phyloP scores from a whole-genome alignment of 2,888 invertebrate species.

The Aspidiotus rigidus region DNA sequence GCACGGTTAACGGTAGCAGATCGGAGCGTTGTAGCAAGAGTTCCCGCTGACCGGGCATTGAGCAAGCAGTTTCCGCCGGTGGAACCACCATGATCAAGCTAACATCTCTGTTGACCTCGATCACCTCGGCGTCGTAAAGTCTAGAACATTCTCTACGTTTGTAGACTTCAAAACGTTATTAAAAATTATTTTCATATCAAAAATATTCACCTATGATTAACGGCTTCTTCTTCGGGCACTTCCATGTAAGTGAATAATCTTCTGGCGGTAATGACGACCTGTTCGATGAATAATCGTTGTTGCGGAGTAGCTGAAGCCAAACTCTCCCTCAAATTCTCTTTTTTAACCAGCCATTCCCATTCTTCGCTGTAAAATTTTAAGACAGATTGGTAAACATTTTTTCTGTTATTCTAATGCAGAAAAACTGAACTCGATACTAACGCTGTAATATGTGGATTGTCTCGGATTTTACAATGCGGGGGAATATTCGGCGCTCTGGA shows the following conservation, averaged over 20 bases:
- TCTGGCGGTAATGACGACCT: conserved; percentile 63
- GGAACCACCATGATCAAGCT: conserved; percentile 88
- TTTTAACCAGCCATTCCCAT: conserved; percentile 68
- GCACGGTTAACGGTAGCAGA: conserved; percentile 79
- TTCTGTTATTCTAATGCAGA: neutral
- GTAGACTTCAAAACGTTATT: neutral
- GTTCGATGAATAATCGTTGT: conserved; percentile 69
- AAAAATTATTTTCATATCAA: neutral
- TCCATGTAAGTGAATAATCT: conserved; percentile 73
- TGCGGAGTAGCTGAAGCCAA: conserved; percentile 50
- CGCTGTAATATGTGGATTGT: conserved; percentile 93
- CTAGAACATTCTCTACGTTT: conserved; percentile 43
- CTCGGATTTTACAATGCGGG: conserved; percentile 84
- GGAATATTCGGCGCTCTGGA: conserved; percentile 87
- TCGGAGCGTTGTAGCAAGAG: conserved; percentile 75
- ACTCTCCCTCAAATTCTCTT: conserved; percentile 32
- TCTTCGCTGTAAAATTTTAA: conserved; percentile 62
- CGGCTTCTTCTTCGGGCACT: conserved; percentile 58
- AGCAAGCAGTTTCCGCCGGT: conserved; percentile 84
- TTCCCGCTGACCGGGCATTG: conserved; percentile 77
- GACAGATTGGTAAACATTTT: neutral
- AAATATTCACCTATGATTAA: conserved; percentile 49
- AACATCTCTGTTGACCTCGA: conserved; percentile 83
- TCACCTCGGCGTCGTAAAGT: conserved; percentile 85
- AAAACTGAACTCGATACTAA: conserved; percentile 47